These are phyloP conservation scores for Hippocampus abdominalis DNA, from an alignment of 2,113 vertebrate species.

Conservation along the genomic window DNA sequence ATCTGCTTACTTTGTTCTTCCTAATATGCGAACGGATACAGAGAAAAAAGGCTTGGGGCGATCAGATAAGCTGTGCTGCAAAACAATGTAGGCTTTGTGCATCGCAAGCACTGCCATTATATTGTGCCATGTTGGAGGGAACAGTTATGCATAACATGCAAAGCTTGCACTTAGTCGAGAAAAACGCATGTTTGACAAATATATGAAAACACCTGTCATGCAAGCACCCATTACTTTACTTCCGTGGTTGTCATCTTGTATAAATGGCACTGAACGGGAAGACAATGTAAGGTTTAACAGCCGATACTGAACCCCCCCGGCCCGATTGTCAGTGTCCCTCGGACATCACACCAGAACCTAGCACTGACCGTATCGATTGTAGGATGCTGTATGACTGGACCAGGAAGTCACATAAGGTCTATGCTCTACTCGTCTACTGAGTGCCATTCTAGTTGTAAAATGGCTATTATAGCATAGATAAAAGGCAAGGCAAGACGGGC, in stretches of 20 bases:
- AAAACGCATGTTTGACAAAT: background rate
- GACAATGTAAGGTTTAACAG: background rate
- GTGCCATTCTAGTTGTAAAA: background rate
- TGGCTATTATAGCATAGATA: background rate
- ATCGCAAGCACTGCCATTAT: slow-evolving; percentile 42
- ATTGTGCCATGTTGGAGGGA: slow-evolving; percentile 1
- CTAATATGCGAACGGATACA: no score
- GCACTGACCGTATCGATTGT: background rate
- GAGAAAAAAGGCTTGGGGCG: slow-evolving; percentile 34
- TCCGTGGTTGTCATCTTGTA: background rate
- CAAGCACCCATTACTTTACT: no score
- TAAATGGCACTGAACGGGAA: background rate
- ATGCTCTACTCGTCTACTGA: background rate
- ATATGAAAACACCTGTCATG: background rate
- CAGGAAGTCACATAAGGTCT: background rate
- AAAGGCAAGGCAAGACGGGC: background rate
- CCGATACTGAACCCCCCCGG: no score
- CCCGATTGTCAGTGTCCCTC: background rate
- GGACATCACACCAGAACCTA: background rate
- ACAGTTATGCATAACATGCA: background rate
- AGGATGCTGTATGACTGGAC: background rate
- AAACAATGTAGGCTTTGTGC: slow-evolving; percentile 41
- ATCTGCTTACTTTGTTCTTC: background rate
- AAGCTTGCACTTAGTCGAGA: background rate
- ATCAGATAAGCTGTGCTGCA: slow-evolving; percentile 45